A percentile compares a stretch with the other conserved stretches of the same genome.
Conservation (phyloP, 2,888 invertebrate species). For the Tillus elongatus region DNA sequence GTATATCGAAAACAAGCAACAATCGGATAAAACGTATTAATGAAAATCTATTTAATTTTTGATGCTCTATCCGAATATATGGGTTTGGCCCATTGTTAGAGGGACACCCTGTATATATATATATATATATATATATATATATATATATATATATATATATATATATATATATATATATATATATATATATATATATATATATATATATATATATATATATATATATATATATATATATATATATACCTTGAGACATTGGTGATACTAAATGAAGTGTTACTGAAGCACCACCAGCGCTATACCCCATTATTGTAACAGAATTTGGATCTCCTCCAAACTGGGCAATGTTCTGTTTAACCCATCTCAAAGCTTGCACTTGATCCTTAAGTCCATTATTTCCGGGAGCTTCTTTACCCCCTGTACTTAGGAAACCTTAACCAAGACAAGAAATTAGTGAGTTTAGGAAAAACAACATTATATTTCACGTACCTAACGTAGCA, state of each 20-base stretch:
- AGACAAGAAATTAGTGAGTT: background rate
- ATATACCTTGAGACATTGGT: slow-evolving; percentile 56
- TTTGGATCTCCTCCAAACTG: slow-evolving; percentile 60
- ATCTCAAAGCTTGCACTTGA: slow-evolving; percentile 56
- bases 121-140: too few relatives aligned
- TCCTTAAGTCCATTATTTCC: slow-evolving; percentile 66
- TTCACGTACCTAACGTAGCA: slow-evolving; percentile 43
- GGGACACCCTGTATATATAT: too few relatives aligned
- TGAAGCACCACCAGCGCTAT: slow-evolving; percentile 43
- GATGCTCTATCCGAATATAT: too few relatives aligned
- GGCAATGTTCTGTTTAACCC: slow-evolving; percentile 57
- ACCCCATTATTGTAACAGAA: slow-evolving; percentile 55
- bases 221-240: too few relatives aligned
- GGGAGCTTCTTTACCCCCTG: slow-evolving; percentile 55
- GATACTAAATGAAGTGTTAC: slow-evolving; percentile 49
- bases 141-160: too few relatives aligned
- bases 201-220: too few relatives aligned
- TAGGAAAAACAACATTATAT: background rate
- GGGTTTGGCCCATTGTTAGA: too few relatives aligned
- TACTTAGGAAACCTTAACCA: slow-evolving; percentile 42
- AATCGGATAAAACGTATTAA: too few relatives aligned
- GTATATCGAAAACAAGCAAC: too few relatives aligned
- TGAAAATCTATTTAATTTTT: too few relatives aligned
- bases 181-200: too few relatives aligned
- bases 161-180: too few relatives aligned